A percentile compares a stretch with the other conserved stretches of the same genome.
Evolutionary conservation across 30 jellyfish, hydroid and myxozoan species (phyloP).

Genomic region (Turritopsis rubra): DNA sequence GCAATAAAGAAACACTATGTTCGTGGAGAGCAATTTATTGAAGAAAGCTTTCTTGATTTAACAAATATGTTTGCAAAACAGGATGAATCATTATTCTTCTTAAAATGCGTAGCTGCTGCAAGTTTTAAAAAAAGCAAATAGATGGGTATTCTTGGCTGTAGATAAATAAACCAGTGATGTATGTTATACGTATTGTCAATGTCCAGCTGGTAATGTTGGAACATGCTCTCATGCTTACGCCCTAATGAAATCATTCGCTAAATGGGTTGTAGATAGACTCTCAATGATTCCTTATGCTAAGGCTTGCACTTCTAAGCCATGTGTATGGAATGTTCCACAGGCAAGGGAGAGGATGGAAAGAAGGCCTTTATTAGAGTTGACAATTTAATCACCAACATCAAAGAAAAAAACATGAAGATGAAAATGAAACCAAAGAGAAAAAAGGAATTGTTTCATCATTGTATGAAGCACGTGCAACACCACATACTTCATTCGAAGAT

Average conservation of each 20-base stretch:
- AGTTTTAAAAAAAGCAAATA: background rate
- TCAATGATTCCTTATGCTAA: background rate
- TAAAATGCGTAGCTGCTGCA: background rate
- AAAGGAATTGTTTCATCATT: conserved; percentile 8
- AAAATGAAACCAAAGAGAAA: background rate
- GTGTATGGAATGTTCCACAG: conserved; percentile 4
- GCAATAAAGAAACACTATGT: background rate
- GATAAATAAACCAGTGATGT: background rate
- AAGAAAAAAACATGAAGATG: background rate
- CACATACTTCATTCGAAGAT: background rate
- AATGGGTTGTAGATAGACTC: conserved; percentile 1
- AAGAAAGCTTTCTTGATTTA: conserved; percentile 10
- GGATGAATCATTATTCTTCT: too few species aligned
- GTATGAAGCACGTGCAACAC: background rate
- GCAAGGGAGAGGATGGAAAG: background rate
- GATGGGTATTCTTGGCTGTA: conserved; percentile 17
- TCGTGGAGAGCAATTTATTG: conserved; percentile 1
- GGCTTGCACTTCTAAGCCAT: conserved; percentile 13
- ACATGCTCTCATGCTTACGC: conserved; percentile 26
- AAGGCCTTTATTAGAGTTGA: background rate
- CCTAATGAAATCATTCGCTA: background rate
- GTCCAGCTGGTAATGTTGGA: conserved; percentile 9
- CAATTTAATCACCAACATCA: background rate
- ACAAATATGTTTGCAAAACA: background rate
- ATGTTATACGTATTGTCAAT: background rate